Evolutionary conservation across 1,140 invertebrate species (phyloP).

Genomic region (Pogonognathellus flavescens): DNA sequence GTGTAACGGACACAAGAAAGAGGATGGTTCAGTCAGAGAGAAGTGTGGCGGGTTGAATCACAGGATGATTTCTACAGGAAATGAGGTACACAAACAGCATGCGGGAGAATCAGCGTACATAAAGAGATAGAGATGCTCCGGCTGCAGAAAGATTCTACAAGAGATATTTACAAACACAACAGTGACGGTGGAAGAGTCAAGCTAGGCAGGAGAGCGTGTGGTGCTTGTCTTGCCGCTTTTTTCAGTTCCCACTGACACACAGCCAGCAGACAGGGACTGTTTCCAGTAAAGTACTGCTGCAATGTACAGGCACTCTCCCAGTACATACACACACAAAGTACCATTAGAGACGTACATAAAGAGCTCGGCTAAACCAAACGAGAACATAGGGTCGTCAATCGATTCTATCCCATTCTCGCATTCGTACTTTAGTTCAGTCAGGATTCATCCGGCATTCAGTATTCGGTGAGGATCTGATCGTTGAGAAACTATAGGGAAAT

Average conservation of each 20-base stretch:
- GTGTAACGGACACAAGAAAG: no score
- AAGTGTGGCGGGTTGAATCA: no score
- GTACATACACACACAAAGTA: neutral
- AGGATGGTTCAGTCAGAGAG: no score
- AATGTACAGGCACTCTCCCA: no score
- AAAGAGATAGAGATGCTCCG: no score
- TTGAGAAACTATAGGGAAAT: neutral
- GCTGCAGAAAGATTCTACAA: neutral
- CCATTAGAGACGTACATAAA: neutral
- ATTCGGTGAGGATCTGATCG: neutral
- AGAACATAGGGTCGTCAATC: conserved; percentile 52
- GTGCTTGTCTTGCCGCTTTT: conserved; percentile 41
- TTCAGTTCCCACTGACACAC: neutral
- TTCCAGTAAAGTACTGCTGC: no score
- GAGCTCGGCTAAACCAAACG: neutral
- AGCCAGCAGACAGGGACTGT: neutral
- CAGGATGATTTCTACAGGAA: no score
- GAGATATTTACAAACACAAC: neutral
- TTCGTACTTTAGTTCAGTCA: conserved; percentile 48
- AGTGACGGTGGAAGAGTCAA: neutral
- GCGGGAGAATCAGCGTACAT: no score
- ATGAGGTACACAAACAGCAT: no score
- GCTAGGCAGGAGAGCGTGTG: neutral
- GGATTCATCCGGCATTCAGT: conserved; percentile 53
- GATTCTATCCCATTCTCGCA: conserved; percentile 45